Evolutionary conservation across 2,113 vertebrate genomes (phyloP).

Genomic region (Numida meleagris): DNA sequence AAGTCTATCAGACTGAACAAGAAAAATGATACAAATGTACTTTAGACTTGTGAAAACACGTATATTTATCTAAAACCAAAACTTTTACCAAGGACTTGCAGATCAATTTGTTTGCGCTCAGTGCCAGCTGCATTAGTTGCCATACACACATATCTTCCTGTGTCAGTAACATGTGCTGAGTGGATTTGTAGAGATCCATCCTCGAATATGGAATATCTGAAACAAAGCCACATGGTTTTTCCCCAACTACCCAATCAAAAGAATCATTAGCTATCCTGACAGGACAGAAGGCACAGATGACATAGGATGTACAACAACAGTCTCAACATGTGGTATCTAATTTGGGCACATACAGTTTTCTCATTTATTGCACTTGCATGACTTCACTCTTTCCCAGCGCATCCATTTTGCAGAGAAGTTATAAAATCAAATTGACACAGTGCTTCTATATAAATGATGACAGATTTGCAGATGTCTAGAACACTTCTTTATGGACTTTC

Average conservation of each 20-base stretch:
- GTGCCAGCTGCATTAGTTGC: constrained; percentile 91
- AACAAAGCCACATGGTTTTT: background rate
- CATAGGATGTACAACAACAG: background rate
- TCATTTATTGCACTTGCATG: background rate
- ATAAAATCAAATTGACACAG: background rate
- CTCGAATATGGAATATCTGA: constrained; percentile 83
- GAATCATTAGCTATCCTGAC: background rate
- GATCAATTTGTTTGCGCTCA: constrained; percentile 84
- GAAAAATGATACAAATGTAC: accelerated
- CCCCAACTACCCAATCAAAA: background rate
- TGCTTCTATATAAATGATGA: background rate
- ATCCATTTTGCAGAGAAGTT: background rate
- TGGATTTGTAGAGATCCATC: constrained; percentile 89
- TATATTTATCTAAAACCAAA: background rate
- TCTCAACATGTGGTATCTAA: accelerated
- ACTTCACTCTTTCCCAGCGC: background rate
- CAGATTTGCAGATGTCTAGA: background rate
- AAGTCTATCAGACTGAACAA: background rate
- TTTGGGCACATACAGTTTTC: background rate
- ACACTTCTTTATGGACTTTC: background rate
- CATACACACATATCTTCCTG: constrained; percentile 92
- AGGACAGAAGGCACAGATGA: background rate
- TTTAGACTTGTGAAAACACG: background rate
- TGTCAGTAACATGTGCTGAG: constrained; percentile 85
- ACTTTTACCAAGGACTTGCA: constrained; percentile 89